phyloP scores from a whole-genome alignment of 1,140 invertebrate species.

The Cheumatopsyche charites region DNA sequence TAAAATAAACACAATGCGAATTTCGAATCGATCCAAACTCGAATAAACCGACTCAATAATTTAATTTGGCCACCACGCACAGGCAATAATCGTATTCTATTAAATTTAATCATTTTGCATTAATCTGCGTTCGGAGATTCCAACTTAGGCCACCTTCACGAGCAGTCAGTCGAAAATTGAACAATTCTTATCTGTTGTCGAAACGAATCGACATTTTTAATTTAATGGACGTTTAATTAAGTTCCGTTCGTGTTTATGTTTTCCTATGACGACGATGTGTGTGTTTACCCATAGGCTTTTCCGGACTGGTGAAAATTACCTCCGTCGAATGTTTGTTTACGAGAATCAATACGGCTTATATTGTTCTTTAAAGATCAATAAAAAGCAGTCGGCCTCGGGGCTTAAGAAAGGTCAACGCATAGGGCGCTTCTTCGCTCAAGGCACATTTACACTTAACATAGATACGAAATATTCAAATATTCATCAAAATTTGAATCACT shows the following conservation, averaged over 20 bases:
- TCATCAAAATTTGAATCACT: no score
- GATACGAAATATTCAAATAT: no score
- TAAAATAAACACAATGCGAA: no score
- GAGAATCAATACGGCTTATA: slow-evolving; percentile 28
- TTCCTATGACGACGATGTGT: slow-evolving; percentile 1
- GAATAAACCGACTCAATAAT: slow-evolving; percentile 3
- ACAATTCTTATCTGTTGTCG: slow-evolving; percentile 33
- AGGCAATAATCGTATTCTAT: slow-evolving; percentile 25
- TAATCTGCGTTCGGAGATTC: slow-evolving; percentile 30
- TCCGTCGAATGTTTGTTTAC: slow-evolving; percentile 27
- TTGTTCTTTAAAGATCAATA: slow-evolving; percentile 28
- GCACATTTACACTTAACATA: no score
- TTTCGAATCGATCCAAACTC: no score
- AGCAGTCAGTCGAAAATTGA: slow-evolving; percentile 35
- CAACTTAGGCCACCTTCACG: no score
- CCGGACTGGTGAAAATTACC: slow-evolving; percentile 18
- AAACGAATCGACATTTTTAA: slow-evolving; percentile 32
- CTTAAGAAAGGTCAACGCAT: slow-evolving; percentile 6
- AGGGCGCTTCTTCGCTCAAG: no score
- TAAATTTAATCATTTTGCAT: slow-evolving; percentile 26
- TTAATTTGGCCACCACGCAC: background rate
- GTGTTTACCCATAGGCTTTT: slow-evolving; percentile 33
- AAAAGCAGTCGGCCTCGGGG: background rate
- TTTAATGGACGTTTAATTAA: slow-evolving; percentile 37
- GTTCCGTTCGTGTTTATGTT: slow-evolving; percentile 31